Percentiles rank a stretch among this genome's conserved stretches.
Evolutionary conservation across 2,888 invertebrate genomes (phyloP).

Genomic region (Branchipolynoe longqiensis): DNA sequence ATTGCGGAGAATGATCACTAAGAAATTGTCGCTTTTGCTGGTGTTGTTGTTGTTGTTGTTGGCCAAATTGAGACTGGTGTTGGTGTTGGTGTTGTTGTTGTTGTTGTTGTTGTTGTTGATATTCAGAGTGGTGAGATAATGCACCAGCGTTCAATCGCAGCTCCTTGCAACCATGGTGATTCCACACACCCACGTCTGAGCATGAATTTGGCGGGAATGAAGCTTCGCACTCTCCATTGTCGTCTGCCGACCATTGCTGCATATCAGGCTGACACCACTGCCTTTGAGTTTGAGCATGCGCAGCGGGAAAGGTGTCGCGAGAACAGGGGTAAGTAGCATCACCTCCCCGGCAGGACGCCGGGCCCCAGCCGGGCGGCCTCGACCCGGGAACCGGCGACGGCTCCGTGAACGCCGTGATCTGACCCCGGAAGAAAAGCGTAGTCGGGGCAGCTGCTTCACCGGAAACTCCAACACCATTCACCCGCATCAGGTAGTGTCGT

Average conservation of each 20-base stretch:
- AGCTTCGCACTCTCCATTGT: too few species aligned
- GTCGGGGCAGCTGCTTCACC: conserved; percentile 47
- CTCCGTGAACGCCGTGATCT: conserved; percentile 58
- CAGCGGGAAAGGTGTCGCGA: too few species aligned
- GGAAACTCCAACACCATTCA: conserved; percentile 60
- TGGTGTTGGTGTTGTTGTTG: neutral
- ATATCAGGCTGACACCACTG: too few species aligned
- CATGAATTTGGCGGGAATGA: too few species aligned
- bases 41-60: neutral
- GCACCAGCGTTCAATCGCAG: too few species aligned
- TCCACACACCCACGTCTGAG: too few species aligned
- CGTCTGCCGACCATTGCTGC: too few species aligned
- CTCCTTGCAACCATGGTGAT: too few species aligned
- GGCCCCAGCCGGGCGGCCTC: neutral
- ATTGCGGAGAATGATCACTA: neutral
- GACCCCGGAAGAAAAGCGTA: conserved; percentile 60
- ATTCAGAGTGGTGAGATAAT: too few species aligned
- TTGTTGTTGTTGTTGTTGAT: neutral
- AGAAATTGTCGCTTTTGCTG: neutral
- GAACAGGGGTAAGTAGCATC: neutral
- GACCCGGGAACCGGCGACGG: neutral
- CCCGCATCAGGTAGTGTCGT: conserved; percentile 61
- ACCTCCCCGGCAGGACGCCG: neutral
- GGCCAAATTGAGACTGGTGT: neutral
- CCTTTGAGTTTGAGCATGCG: too few species aligned